These are phyloP conservation scores for Periphyllus acericola DNA, from an alignment of 2,888 invertebrate genomes.

Conservation along the genomic window DNA sequence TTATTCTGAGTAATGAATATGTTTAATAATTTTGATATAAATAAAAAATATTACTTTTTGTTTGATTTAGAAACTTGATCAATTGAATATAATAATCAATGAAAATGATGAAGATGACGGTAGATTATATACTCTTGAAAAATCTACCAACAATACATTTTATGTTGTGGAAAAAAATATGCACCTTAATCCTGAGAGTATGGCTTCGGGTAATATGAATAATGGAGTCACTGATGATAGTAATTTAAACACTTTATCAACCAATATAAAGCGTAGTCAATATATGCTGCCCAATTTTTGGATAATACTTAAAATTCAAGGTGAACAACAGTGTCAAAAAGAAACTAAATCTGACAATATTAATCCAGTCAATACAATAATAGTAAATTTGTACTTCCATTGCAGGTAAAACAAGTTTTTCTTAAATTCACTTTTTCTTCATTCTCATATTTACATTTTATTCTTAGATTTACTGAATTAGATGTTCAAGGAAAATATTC, in stretches of 20 bases:
- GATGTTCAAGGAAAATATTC: conserved; percentile 68
- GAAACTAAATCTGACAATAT: conserved; percentile 12
- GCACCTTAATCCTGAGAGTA: conserved; percentile 1
- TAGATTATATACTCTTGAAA: conserved; percentile 16
- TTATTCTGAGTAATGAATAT: too few species aligned
- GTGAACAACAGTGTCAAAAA: conserved; percentile 66
- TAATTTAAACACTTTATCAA: neutral
- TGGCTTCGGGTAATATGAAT: neutral
- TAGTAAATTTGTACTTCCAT: conserved; percentile 76
- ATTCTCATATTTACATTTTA: neutral
- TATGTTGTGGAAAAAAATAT: conserved; percentile 41
- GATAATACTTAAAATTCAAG: conserved; percentile 74
- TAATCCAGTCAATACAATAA: neutral
- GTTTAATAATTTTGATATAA: too few species aligned
- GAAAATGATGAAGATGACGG: conserved; percentile 10
- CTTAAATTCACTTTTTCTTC: neutral
- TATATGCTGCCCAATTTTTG: conserved; percentile 76
- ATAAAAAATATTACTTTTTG: neutral
- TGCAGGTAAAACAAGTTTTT: conserved; percentile 70
- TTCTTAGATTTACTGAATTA: conserved; percentile 70
- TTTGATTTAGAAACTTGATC: conserved; percentile 43
- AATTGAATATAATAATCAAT: conserved; percentile 31
- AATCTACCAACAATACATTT: conserved; percentile 42
- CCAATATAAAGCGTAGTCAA: conserved; percentile 65
- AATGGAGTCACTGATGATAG: neutral